Percentiles rank a stretch among this genome's conserved stretches.
Evolutionary conservation across 2,113 vertebrate species (phyloP).

Genomic region (Dasypus novemcinctus): DNA sequence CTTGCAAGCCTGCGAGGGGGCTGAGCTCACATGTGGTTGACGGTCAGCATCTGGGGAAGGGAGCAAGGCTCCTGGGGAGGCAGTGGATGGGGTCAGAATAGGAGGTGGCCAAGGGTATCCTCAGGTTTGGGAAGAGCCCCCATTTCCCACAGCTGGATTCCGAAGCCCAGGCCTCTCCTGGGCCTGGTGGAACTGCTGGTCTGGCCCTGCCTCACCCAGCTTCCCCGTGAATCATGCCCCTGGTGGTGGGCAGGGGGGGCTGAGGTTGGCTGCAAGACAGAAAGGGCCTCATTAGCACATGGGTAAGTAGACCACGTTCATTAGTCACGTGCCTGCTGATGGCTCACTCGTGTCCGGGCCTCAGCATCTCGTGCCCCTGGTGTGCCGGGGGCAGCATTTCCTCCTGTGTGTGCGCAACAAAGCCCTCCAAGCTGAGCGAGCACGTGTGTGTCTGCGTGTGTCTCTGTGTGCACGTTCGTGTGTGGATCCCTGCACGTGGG

Average conservation of each 20-base stretch:
- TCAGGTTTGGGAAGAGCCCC: background rate
- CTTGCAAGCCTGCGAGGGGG: background rate
- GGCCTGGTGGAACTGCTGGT: background rate
- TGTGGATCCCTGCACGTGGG: background rate
- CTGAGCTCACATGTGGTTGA: background rate
- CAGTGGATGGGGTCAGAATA: background rate
- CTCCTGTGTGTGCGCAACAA: background rate
- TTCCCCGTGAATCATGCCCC: background rate
- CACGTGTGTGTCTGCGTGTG: background rate
- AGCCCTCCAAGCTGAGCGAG: background rate
- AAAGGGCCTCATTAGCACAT: background rate
- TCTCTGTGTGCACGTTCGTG: fast-evolving
- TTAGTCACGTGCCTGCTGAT: background rate
- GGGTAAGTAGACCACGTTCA: background rate
- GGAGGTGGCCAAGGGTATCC: fast-evolving
- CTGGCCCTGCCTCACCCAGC: background rate
- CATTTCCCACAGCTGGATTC: background rate
- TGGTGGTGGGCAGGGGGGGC: background rate
- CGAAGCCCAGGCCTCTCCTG: background rate
- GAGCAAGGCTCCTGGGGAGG: background rate
- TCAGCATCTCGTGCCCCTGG: background rate
- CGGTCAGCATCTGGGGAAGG: background rate
- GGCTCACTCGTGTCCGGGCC: background rate
- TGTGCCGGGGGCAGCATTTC: background rate
- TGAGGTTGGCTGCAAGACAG: background rate